Evolutionary conservation across 2,888 invertebrate genomes (phyloP), one percentile per base, ranked within the genome.

Genomic region (Drepana falcataria): DNA sequence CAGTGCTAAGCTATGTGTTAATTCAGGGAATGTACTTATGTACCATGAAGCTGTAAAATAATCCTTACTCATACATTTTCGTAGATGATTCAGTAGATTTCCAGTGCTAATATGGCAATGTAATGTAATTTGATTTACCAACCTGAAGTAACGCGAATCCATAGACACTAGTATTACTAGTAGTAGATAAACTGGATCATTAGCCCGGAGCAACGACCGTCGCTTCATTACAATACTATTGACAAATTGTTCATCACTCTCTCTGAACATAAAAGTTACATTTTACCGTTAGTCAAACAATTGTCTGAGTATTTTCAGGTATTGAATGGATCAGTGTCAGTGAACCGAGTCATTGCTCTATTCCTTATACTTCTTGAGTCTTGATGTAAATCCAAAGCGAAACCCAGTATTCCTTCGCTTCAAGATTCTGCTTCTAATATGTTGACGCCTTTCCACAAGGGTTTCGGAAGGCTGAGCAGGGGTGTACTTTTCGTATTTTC

Each of bases 101-200:
- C 7, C 51, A 51, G 40, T 21, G 21, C 21, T 21, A 21, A 33
- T 40, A 34, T 34, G 33, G 51, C 21, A 40, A 63, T 66, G 63
- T 73, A 61, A 66, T 66, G 66, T 69, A 73, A 75, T 76, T 74
- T 73, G 69, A 78, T 80, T 79, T 67, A 75, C 72, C 76, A 65
- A 63, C 64, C 59, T 71, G 71, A 73, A 76, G 70, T 74, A 73
- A 75, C 73, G 73, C 63, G 44, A 9, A 44, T 44, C 44, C 44
- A 44, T 44, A 44, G 9, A 44, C 44, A 44, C 9, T 44, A 44
- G 44, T 44, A 9, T 44, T 6, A 7, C 40, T n/a, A n/a, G 40
- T 44, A 2, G 2, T 44, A 21, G 21, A 21, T 21, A 44, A 44
- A 44, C 9, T 2, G 76, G 71, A 73, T 79, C 77, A 80, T 84